Evolutionary conservation across 2,797 vertebrate species (phyloP), one percentile per base, ranked within the genome.

Genomic region (Clarias platycephalus): DNA sequence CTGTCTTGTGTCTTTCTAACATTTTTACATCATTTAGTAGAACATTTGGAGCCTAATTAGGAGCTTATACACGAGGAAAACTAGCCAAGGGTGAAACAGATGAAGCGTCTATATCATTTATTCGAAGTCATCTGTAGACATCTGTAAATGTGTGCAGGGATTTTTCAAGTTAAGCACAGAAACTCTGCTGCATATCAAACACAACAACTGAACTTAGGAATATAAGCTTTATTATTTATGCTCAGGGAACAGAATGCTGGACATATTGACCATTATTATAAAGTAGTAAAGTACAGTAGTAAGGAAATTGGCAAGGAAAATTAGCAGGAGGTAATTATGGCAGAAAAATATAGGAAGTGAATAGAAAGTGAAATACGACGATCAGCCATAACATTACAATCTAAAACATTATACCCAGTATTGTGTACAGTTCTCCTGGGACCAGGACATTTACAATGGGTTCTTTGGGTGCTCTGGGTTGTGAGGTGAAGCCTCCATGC

Each of bases 1-100:
- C 5, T 60, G 44, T 62, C 80, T 55, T 57, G 62, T 80, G 62
- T 80, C 68, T 71, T 85, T 83, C 28, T 57, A 66, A 12, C 40
- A 37, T 83, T 87, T 83, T 83, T 53, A 68, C 40, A 60, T 77
- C 72, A 22, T 81, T 77, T 71, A 77, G 58, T 7, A 44, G 78
- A 81, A 81, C 68, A 76, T 85, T 81, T 78, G 82, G 81, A 75
- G 64, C 28, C 66, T 86, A 82, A 86, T 86, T 84, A 83, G 57
- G 67, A 76, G 16, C 44, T 24, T 81, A 34, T 62, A 24, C 75
- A 58, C 15, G 64, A 78, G 71, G 57, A 71, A 72, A 85, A 80
- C 49, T 67, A 66, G 75, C 64, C 74, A 60, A 37, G 64, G 81
- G 71, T 84, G 78, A 85, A 87, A 80, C 78, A 81, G 85, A 83